A percentile compares a stretch with the other conserved stretches of the same genome.
Conservation (phyloP, 2,797 vertebrate species). For the Danio jaintianensis region DNA sequence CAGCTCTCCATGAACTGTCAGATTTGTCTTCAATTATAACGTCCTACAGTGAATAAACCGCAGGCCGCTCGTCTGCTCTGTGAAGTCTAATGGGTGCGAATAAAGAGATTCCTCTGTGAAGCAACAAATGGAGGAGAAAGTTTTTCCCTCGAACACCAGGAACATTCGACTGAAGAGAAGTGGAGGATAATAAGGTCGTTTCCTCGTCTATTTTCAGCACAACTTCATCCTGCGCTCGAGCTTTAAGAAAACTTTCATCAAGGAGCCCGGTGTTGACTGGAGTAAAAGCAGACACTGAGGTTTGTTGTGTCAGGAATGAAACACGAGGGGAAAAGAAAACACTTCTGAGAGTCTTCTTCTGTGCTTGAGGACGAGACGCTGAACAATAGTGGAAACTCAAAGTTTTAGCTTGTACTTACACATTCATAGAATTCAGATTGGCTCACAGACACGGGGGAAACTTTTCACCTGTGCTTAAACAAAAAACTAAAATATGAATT, state of each 20-base stretch:
- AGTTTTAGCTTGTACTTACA: background rate
- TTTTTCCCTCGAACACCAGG: slow-evolving; percentile 7
- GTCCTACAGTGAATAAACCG: slow-evolving; percentile 16
- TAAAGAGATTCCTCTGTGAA: background rate
- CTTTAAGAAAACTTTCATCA: slow-evolving; percentile 33
- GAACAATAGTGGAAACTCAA: background rate
- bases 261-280: background rate
- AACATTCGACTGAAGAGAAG: slow-evolving; percentile 11
- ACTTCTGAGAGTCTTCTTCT: background rate
- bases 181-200: slow-evolving; percentile 23
- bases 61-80: background rate
- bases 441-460: background rate
- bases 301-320: background rate
- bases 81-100: background rate
- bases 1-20: background rate
- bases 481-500: background rate
- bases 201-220: background rate
- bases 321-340: background rate
- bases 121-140: background rate
- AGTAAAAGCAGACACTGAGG: slow-evolving; percentile 9
- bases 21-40: slow-evolving; percentile 17
- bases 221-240: background rate
- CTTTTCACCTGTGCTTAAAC: background rate
- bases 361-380: background rate
- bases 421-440: background rate